Conservation (phyloP, 2,888 invertebrate genomes). For the Minunthozetes semirufus region DNA sequence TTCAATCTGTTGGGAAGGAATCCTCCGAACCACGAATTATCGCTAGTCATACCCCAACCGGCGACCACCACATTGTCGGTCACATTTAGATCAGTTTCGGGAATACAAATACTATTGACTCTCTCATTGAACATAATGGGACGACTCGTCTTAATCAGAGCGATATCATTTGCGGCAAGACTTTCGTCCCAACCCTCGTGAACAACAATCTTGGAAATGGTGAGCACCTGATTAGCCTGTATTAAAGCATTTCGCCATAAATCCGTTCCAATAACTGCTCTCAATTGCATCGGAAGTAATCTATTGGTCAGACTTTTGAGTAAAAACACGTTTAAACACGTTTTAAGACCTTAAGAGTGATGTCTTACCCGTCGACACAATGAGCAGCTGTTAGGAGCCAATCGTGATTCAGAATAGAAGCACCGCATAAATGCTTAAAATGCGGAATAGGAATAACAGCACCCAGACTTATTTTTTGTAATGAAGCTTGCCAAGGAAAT, state of each 20-base stretch:
- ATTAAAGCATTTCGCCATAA: conserved; percentile 31
- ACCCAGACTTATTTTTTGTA: conserved; percentile 25
- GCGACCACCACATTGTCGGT: neutral
- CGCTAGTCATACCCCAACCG: conserved; percentile 33
- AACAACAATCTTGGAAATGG: conserved; percentile 23
- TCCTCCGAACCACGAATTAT: neutral
- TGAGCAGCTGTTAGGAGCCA: conserved; percentile 36
- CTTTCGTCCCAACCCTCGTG: conserved; percentile 29
- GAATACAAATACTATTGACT: conserved; percentile 29
- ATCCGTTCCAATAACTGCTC: conserved; percentile 34
- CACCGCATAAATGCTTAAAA: conserved; percentile 34
- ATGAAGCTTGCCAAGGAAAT: conserved; percentile 35
- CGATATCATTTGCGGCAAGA: conserved; percentile 30
- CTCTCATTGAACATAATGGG: conserved; percentile 32
- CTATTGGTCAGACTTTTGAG: conserved; percentile 8
- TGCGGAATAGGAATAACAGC: conserved; percentile 30
- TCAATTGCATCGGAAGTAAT: conserved; percentile 25
- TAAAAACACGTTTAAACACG: neutral
- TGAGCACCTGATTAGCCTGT: conserved; percentile 27
- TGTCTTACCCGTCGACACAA: conserved; percentile 32
- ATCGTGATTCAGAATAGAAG: conserved; percentile 32
- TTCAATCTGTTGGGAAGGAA: conserved; percentile 28
- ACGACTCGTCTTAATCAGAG: conserved; percentile 28
- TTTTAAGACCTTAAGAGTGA: neutral
- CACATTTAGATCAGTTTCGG: neutral